phyloP scores from a whole-genome alignment of 92 coral and sea anemone species.

The Palythoa grandis region DNA sequence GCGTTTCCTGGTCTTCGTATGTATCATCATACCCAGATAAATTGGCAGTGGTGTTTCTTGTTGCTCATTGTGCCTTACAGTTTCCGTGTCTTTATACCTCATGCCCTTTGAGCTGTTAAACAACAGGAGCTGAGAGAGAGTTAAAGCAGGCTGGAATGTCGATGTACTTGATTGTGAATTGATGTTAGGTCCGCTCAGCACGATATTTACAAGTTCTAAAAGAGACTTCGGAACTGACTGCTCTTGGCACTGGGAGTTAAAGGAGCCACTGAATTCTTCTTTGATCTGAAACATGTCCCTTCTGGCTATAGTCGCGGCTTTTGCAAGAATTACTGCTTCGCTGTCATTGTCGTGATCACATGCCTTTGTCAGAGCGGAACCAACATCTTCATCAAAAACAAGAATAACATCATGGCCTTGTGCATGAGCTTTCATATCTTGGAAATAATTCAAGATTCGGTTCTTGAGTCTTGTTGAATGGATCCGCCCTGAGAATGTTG shows the following conservation, averaged over 20 bases:
- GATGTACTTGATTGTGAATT: constrained; percentile 16
- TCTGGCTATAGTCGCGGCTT: neutral
- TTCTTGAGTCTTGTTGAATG: no score
- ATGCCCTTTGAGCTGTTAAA: neutral
- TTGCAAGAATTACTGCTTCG: constrained; percentile 27
- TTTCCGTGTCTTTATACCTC: constrained; percentile 8
- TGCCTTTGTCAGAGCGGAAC: constrained; percentile 29
- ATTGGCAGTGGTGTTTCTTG: constrained; percentile 46
- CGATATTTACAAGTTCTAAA: constrained; percentile 34
- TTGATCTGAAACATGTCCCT: neutral
- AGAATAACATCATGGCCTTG: constrained; percentile 42
- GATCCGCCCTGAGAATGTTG: neutral
- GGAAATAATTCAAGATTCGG: no score
- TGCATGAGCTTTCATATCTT: constrained; percentile 18
- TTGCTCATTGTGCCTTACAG: constrained; percentile 35
- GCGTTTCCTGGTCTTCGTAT: constrained; percentile 49
- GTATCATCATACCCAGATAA: constrained; percentile 52
- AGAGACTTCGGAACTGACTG: constrained; percentile 33
- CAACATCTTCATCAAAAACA: constrained; percentile 33
- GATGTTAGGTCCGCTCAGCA: constrained; percentile 21
- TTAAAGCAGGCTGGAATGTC: neutral
- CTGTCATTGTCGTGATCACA: constrained; percentile 54
- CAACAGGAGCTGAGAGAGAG: neutral
- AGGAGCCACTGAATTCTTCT: constrained; percentile 32
- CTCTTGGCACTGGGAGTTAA: constrained; percentile 29